phyloP scores from a whole-genome alignment of 2,888 invertebrate genomes.

The Philereme transversata region DNA sequence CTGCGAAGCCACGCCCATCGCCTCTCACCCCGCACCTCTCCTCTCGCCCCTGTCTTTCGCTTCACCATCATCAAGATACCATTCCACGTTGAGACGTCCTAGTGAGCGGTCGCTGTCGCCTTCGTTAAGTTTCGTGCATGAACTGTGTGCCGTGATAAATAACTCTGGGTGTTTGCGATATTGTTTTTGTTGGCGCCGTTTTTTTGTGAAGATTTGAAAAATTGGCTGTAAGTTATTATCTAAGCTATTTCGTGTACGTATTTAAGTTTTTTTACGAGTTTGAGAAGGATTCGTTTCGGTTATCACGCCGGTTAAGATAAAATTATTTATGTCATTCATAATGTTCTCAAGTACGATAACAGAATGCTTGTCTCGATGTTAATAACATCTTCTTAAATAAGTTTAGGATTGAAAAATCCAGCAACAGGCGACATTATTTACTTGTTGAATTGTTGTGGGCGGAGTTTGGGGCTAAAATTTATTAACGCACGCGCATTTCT shows the following conservation, averaged over 20 bases:
- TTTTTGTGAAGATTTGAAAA: constrained; percentile 37
- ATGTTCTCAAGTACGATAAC: constrained; percentile 26
- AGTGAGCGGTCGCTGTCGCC: constrained; percentile 57
- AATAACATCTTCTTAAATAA: not conserved
- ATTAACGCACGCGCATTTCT: constrained; percentile 63
- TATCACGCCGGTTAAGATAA: constrained; percentile 20
- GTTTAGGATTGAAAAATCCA: constrained; percentile 7
- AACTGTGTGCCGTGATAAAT: constrained; percentile 66
- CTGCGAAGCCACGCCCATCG: constrained; percentile 69
- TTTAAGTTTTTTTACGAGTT: constrained; percentile 10
- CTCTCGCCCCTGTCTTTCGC: constrained; percentile 60
- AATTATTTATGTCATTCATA: constrained; percentile 26
- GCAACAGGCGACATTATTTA: constrained; percentile 32
- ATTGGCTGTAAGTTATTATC: constrained; percentile 35
- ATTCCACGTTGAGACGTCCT: constrained; percentile 70
- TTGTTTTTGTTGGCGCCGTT: constrained; percentile 44
- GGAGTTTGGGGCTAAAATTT: constrained; percentile 52
- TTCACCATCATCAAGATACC: constrained; percentile 70
- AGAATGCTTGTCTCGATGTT: constrained; percentile 16
- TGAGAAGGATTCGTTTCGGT: constrained; percentile 9
- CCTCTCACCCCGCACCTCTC: constrained; percentile 49
- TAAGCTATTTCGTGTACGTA: constrained; percentile 12
- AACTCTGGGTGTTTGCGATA: constrained; percentile 57
- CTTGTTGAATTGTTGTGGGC: constrained; percentile 68
- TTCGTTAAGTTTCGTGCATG: constrained; percentile 54